phyloP scores from a whole-genome alignment of 2,113 vertebrate genomes.

The Recurvirostra avosetta region DNA sequence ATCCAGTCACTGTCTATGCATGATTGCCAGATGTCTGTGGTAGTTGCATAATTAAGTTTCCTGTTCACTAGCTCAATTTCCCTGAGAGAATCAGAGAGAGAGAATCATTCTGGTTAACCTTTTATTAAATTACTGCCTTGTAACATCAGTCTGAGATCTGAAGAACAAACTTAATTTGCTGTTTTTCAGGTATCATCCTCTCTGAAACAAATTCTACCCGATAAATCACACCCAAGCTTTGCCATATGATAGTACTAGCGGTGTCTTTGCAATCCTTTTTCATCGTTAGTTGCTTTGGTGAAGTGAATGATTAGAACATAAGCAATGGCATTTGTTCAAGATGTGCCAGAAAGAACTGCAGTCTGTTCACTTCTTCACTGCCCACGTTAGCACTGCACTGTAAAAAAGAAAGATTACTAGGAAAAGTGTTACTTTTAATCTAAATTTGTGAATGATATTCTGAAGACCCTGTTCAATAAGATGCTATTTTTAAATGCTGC shows the following conservation, averaged over 20 bases:
- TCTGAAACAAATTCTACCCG: neutral
- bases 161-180: neutral
- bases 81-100: neutral
- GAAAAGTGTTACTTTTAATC: neutral
- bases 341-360: neutral
- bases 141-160: neutral
- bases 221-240: neutral
- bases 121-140: neutral
- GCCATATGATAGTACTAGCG: neutral
- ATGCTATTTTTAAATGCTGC: neutral
- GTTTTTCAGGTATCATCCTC: neutral
- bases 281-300: neutral
- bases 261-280: neutral
- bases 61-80: neutral
- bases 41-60: neutral
- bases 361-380: neutral
- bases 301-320: conserved; percentile 7
- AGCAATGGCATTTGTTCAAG: conserved; percentile 5
- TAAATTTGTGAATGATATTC: neutral
- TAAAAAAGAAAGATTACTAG: neutral
- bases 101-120: neutral
- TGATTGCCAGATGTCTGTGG: neutral
- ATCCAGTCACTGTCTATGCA: neutral
- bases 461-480: neutral
- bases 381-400: neutral